phyloP scores from a whole-genome alignment of 1,140 invertebrate species.

The Hormaphis cornu region DNA sequence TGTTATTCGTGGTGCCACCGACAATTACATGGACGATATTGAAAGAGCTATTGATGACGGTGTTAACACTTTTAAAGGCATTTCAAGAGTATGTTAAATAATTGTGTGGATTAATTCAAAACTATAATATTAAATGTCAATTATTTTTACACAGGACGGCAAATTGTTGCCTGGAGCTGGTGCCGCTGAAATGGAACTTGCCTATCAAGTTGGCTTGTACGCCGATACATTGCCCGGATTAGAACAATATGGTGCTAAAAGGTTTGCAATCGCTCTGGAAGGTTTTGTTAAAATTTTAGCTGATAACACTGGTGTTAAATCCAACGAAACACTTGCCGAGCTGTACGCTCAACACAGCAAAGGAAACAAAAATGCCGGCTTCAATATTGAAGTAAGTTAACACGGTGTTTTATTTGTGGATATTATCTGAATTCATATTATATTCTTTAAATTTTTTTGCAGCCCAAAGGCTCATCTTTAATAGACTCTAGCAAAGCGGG shows the following conservation, averaged over 20 bases:
- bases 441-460: slow-evolving; percentile 39
- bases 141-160: slow-evolving; percentile 48
- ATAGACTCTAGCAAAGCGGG: slow-evolving; percentile 64
- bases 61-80: slow-evolving; percentile 93
- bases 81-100: slow-evolving; percentile 48
- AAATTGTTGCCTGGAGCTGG: slow-evolving; percentile 87
- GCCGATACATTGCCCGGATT: slow-evolving; percentile 87
- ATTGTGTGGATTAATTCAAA: background rate
- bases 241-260: slow-evolving; percentile 93
- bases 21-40: slow-evolving; percentile 98
- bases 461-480: slow-evolving; percentile 51
- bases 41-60: slow-evolving; percentile 97
- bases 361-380: slow-evolving; percentile 72
- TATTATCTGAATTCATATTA: slow-evolving; percentile 24
- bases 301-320: slow-evolving; percentile 86
- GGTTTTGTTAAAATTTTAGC: slow-evolving; percentile 83
- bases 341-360: slow-evolving; percentile 85
- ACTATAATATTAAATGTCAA: too few species aligned
- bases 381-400: slow-evolving; percentile 69
- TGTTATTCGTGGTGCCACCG: slow-evolving; percentile 89
- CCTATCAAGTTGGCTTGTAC: slow-evolving; percentile 70
- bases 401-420: slow-evolving; percentile 28
- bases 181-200: slow-evolving; percentile 88
- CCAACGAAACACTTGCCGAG: slow-evolving; percentile 80
- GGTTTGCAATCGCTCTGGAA: slow-evolving; percentile 87